Evolutionary conservation across 2,797 vertebrate species (phyloP), one percentile per base, ranked within the genome.

Genomic region (Pogonophryne albipinna): DNA sequence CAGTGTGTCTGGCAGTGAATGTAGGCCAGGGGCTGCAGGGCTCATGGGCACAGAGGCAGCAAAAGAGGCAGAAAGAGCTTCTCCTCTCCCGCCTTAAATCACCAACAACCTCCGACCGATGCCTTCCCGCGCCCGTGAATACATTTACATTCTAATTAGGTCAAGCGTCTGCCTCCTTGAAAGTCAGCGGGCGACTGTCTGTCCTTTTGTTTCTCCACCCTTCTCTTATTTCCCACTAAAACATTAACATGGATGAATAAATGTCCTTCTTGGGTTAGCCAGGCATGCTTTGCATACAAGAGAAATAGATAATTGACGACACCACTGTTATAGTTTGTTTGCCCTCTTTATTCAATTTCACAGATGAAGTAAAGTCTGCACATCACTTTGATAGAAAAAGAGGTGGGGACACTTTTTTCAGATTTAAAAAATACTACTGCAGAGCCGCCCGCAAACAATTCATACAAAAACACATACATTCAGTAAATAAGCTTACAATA

Each of bases 101-200:
- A 84, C 78, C 67, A 75, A 64, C 83, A 78, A 67, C 60, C 80
- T 71, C 62, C 38, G 55, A 78, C 77, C 45, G 10, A 71, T 80
- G 4, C 69, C 75, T 80, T 81, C 68, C 68, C 27, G 23, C 70
- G 46, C 64, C 50, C 12, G 1, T 10, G 74, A 87, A 90, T 87
- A 85, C 61, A 63, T 92, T 92, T 87, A 80, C 90, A 92, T 94
- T 85, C 67, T 91, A 92, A 94, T 93, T 82, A 92, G 92, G 89
- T 92, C 87, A 92, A 84, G 82, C 80, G 90, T 92, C 92, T 93
- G 90, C 80, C 82, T 93, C 83, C 86, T 93, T 89, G 85, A 80
- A 87, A 86, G 87, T 87, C 71, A 34, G 78, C 68, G 75, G 82
- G 72, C 50, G 53, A 88, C 76, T 87, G 91, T 87, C 88, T 91